Base-by-base conservation (phyloP, 2,888 invertebrate species). In the Orchesella flavescens region DNA sequence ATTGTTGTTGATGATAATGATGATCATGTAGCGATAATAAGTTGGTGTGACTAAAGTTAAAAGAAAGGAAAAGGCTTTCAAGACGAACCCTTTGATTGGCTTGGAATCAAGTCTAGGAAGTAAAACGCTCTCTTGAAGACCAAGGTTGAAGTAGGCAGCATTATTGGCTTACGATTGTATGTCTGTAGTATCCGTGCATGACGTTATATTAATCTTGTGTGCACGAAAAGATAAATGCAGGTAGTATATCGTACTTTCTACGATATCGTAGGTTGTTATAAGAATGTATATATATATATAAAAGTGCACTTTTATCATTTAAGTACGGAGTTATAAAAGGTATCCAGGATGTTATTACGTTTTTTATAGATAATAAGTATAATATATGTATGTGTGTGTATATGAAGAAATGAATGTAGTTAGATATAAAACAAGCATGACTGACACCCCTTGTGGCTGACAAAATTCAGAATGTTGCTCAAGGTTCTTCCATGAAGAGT, bases 401-500 rank as follows among this genome's bases (percentile, higher is more conserved):
- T 3, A 61, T 61, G 12, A 61, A 61, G 61, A 19, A 57, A 57
- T n/a, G 57, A 24, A 24, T 61, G 65, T 61, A 55, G 72, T 61
- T 43, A 49, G 68, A 65, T 79, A 83, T 73, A 77, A 83, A 83
- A 79, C 74, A 79, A 63, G 84, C 80, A 84, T 84, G 76, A 76
- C 84, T 80, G 80, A 84, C 84, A 84, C 82, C 83, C 85, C 83
- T 83, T 83, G 53, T 69, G 81, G 83, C 83, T 85, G 74, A 76
- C 85, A 87, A 68, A 81, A n/a, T n/a, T n/a, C n/a, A n/a, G n/a
- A n/a, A 85, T 74, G 79, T 84, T 86, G 78, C 85, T 86, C 87
- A 87, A 87, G 87, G 87, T 87, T 87, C 84, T 81, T 86, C 81
- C 77, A 85, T 57, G 74, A 85, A 69, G 74, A 82, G 77, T 76